Percentiles rank a stretch among this genome's conserved stretches.
Conservation (phyloP, 2,113 vertebrate species). For the Irena cyanogastra region DNA sequence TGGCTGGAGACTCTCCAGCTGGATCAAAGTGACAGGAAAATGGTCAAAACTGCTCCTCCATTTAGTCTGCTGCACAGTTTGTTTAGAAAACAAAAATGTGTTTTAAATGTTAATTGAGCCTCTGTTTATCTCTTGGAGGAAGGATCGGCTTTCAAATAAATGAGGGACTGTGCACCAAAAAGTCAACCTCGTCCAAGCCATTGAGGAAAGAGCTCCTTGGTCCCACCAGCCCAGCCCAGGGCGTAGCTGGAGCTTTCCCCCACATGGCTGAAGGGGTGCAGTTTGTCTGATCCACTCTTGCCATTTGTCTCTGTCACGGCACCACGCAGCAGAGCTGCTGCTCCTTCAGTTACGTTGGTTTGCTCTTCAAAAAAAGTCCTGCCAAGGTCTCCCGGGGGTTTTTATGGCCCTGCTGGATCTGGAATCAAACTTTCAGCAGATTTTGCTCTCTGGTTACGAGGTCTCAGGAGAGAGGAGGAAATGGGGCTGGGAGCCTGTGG, state of each 20-base stretch:
- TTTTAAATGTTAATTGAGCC: constrained; percentile 56
- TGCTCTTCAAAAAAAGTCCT: background rate
- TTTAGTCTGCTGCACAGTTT: constrained; percentile 33
- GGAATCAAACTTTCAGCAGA: background rate
- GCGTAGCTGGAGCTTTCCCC: background rate
- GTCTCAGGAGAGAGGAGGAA: background rate
- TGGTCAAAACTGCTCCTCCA: constrained; percentile 23
- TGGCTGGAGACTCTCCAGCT: constrained; percentile 49
- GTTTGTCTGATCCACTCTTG: background rate
- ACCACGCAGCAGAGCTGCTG: background rate
- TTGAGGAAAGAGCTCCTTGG: background rate
- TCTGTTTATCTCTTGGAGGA: constrained; percentile 43
- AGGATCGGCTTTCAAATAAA: constrained; percentile 39
- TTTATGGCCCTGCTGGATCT: background rate
- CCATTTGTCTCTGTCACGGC: background rate
- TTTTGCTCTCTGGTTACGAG: background rate
- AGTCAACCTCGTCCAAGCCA: background rate
- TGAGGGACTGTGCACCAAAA: background rate
- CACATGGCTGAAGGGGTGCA: background rate
- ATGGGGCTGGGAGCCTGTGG: background rate
- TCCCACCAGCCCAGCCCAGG: background rate
- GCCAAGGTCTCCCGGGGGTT: background rate
- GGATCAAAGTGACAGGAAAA: constrained; percentile 50
- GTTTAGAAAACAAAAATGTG: constrained; percentile 51
- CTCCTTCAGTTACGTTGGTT: background rate